Percentiles rank a stretch among this genome's conserved stretches.
These are phyloP conservation scores for Ailuropoda melanoleuca DNA, from an alignment of 2,113 vertebrate species.

Conservation along the genomic window DNA sequence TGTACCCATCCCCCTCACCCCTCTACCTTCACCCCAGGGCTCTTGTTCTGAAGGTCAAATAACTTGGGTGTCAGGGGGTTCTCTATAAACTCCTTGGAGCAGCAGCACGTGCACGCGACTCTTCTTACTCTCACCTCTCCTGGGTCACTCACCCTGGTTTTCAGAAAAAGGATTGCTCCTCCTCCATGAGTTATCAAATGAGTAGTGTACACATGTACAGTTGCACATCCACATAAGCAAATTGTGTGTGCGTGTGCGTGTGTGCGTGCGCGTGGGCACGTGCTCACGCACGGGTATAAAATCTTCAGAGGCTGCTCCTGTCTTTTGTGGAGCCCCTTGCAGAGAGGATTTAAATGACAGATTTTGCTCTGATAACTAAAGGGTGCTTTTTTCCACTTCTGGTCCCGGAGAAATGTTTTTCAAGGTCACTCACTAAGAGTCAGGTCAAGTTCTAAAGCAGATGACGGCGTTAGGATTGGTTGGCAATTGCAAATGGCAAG, in stretches of 20 bases:
- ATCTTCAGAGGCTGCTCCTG: neutral
- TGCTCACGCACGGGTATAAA: neutral
- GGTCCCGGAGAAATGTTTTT: neutral
- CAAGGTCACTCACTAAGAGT: neutral
- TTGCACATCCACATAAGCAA: neutral
- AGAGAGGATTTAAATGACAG: neutral
- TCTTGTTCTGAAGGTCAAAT: neutral
- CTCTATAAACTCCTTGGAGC: neutral
- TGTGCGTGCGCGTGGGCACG: rapidly evolving
- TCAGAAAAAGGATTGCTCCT: neutral
- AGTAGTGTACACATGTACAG: rapidly evolving
- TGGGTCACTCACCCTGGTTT: neutral
- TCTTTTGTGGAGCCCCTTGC: neutral
- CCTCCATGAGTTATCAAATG: neutral
- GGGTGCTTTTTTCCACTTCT: neutral
- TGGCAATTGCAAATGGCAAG: conserved; percentile 9
- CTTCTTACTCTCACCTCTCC: neutral
- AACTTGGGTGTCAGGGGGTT: neutral
- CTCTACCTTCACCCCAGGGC: neutral
- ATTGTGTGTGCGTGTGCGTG: neutral
- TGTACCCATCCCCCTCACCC: neutral
- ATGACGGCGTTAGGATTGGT: neutral
- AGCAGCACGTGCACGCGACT: rapidly evolving
- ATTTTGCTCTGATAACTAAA: neutral
- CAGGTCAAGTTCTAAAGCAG: neutral